phyloP scores from a whole-genome alignment of 1,140 invertebrate genomes.

The Ceratina calcarata region DNA sequence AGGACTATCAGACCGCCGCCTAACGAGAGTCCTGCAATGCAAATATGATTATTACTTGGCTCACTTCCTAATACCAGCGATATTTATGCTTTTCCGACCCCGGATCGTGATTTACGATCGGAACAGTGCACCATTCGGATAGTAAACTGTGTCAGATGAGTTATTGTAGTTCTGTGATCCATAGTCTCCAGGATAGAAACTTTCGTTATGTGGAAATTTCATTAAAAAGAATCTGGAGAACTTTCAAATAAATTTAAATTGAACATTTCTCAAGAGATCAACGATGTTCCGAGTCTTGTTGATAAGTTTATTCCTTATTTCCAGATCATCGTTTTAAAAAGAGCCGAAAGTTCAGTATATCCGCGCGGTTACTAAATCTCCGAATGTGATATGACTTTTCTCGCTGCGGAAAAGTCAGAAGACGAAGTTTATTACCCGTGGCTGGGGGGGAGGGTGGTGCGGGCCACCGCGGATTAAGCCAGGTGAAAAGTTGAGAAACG shows the following conservation, averaged over 20 bases:
- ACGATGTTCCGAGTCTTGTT: neutral
- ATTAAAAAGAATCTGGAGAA: no score
- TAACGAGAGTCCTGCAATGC: constrained; percentile 83
- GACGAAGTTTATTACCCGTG: constrained; percentile 1
- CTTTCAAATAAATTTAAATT: no score
- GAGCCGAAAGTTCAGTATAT: neutral
- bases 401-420: neutral
- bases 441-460: neutral
- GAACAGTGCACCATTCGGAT: neutral
- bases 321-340: neutral
- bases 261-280: no score
- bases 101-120: constrained; percentile 14
- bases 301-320: neutral
- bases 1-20: constrained; percentile 84
- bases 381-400: neutral
- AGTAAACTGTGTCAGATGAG: neutral
- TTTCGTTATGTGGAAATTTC: neutral
- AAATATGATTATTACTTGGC: constrained; percentile 47
- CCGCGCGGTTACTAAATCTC: neutral
- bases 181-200: no score
- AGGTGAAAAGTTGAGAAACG: constrained; percentile 38
- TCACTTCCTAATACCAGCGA: constrained; percentile 13
- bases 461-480: neutral
- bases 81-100: constrained; percentile 25
- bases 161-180: neutral